Base-by-base conservation (phyloP, 1,140 invertebrate species). In the Atta colombica region DNA sequence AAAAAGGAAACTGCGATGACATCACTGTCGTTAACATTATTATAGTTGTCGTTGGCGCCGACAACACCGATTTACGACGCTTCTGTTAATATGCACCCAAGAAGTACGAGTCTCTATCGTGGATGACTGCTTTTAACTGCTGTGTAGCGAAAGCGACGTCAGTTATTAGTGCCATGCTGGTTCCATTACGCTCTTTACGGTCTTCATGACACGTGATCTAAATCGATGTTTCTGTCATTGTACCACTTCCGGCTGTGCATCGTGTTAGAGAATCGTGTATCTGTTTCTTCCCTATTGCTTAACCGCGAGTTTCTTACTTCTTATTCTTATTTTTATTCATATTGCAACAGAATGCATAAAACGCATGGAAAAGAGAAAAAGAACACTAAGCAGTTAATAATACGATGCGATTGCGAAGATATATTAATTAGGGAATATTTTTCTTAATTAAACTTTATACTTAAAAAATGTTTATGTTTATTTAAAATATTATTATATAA, bases 31-130 rank as follows among this genome's bases (percentile, higher is more conserved):
- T 10, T 18, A 25, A 1, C 25, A 28, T 60, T 31, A 35, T 16
- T 6, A 4, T 53, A 10, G 51, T 58, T 18, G 35, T 72, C 10
- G 69, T 68, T 51, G 84, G 25, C 65, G 77, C 25, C 69, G 49
- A 82, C 75, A 68, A 39, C 75, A 31, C 51, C 68, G 66, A 89
- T 89, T 89, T 87, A 90, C 69, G 86, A 90, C 35, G 63, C 18
- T 53, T 6, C 31, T 71, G 65, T 81, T 87, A 87, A 87, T 66
- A 90, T 55, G 55, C 53, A 21, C 12, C 35, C 80, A 55, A 61
- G 80, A 61, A 74, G 66, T 80, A 65, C 71, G 68, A 82, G 51
- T 84, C 63, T 55, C 49, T 63, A 75, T 77, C 65, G 63, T 60
- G 58, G 63, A 88, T 87, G 75, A 69, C 89, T 68, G 61, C 74